Base-by-base conservation (phyloP, 2,113 vertebrate species). In the Piaya cayana region DNA sequence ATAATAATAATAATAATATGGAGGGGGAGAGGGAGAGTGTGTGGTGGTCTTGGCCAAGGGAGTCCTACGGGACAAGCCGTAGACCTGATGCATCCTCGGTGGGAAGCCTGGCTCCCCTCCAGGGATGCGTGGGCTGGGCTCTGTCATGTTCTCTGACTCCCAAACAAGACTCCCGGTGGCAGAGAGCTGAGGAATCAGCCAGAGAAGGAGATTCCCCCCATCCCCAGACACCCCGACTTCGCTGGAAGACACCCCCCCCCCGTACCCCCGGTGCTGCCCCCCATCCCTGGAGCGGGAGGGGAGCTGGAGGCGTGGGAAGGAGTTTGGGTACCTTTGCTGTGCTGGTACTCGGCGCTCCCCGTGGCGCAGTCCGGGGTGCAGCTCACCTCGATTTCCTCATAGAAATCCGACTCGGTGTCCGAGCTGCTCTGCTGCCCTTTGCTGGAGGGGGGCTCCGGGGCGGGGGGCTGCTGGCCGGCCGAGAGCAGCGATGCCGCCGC, bases 301-400 rank as follows among this genome's bases (percentile, higher is more conserved):
- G 93, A 79, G 82, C 95, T 75, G 89, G 82, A 93, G 88, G 84
- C 77, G 85, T 90, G 86, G 93, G 93, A 96, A 94, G 78, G 88
- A 95, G 88, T 95, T 95, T 94, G 96, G 97, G 97, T 98, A 99
- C 99, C 99, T 99, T 98, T 99, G 94, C 98, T 98, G 92, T 98
- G 98, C 77, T 98, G 98, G 98, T 99, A 99, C 96, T 99, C 99
- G 97, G 98, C 97, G 98, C 98, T 99, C 91, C 97, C 98, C 62
- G 98, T 92, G 96, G 97, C 95, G 97, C 98, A 98, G 97, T 99
- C 99, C 87, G 99, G 99, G 96, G 99, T 99, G 98, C 99, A 99
- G 98, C 99, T 99, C 96, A 99, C 99, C 98, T 99, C 99, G 97
- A 99, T 99, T 98, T 99, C 99, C 98, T 99, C 99, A 97, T 99